Percentiles rank a stretch among this genome's conserved stretches.
These are phyloP conservation scores for Dione vanillae DNA, from an alignment of 2,888 invertebrate species.

Conservation along the genomic window DNA sequence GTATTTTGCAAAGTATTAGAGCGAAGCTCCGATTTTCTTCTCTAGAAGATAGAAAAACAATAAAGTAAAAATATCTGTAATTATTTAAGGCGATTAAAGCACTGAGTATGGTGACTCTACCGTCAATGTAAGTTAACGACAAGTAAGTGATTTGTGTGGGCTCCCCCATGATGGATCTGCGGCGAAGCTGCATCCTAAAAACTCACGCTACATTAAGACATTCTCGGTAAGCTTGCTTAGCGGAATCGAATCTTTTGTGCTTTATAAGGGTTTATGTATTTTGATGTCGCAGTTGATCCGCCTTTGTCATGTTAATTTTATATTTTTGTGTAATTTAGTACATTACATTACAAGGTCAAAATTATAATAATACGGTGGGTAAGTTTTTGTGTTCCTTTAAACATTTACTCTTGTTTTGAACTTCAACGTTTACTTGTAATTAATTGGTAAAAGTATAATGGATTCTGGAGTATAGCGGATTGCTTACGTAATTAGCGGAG, in stretches of 20 bases:
- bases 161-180: conserved; percentile 32
- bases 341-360: background rate
- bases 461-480: too few relatives aligned
- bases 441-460: too few relatives aligned
- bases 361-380: too few relatives aligned
- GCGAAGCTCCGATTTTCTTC: background rate
- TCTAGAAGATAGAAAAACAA: background rate
- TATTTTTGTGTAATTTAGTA: background rate
- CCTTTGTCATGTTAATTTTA: background rate
- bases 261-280: conserved; percentile 8
- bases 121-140: conserved; percentile 34
- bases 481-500: too few relatives aligned
- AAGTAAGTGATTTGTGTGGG: conserved; percentile 45
- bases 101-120: conserved; percentile 20
- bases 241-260: conserved; percentile 9
- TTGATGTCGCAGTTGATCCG: background rate
- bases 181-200: conserved; percentile 22
- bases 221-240: conserved; percentile 14
- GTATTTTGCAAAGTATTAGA: background rate
- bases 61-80: background rate
- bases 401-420: too few relatives aligned
- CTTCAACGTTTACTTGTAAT: too few relatives aligned
- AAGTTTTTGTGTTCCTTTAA: too few relatives aligned
- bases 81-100: background rate
- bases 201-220: conserved; percentile 28